A percentile compares a stretch with the other conserved stretches of the same genome.
Conservation (phyloP, 2,113 vertebrate genomes). For the Arizona elegans region DNA sequence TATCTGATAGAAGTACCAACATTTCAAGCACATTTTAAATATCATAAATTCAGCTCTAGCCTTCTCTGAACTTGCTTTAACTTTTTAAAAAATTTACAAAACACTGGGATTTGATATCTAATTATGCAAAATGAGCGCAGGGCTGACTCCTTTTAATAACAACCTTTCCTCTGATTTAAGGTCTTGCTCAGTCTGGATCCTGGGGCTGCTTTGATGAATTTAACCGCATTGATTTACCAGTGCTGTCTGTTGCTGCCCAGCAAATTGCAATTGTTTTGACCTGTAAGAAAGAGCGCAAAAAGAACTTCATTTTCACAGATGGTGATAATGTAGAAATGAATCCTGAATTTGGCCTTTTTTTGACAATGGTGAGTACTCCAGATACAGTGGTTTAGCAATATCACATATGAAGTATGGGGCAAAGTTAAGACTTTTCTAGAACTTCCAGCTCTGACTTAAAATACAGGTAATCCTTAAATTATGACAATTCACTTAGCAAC, state of each 20-base stretch:
- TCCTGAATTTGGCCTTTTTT: slow-evolving; percentile 94
- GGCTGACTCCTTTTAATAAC: not conserved
- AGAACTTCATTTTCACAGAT: slow-evolving; percentile 90
- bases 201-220: slow-evolving; percentile 99
- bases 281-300: slow-evolving; percentile 89
- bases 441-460: not conserved
- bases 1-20: not conserved
- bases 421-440: not conserved
- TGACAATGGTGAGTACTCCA: slow-evolving; percentile 85
- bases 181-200: slow-evolving; percentile 94
- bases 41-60: not conserved
- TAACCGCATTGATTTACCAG: slow-evolving; percentile 93
- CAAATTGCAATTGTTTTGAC: slow-evolving; percentile 92
- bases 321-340: slow-evolving; percentile 93
- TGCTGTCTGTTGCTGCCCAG: slow-evolving; percentile 94
- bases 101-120: not conserved
- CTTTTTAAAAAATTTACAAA: not conserved
- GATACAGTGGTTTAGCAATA: not conserved
- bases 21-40: not conserved
- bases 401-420: not conserved
- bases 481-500: not conserved
- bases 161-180: slow-evolving; percentile 59
- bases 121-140: not conserved
- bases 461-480: not conserved
- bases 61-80: not conserved